phyloP scores from a whole-genome alignment of 2,113 vertebrate species.

The Otus sunia region DNA sequence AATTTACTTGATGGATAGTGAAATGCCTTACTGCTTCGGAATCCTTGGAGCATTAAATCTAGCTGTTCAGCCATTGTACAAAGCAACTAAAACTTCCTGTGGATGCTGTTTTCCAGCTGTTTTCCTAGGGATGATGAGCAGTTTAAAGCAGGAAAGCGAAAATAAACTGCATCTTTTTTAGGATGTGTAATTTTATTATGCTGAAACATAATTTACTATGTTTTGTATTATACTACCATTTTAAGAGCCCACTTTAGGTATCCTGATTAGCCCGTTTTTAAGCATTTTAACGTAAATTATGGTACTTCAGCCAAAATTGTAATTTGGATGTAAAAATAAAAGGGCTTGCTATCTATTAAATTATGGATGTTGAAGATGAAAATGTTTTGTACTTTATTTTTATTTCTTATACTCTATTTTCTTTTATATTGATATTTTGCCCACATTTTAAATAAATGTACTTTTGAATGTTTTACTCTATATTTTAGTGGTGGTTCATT shows the following conservation, averaged over 20 bases:
- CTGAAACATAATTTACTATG: slow-evolving; percentile 83
- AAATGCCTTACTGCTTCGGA: slow-evolving; percentile 37
- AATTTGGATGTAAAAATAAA: slow-evolving; percentile 74
- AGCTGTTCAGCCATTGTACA: slow-evolving; percentile 27
- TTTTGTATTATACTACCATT: slow-evolving; percentile 77
- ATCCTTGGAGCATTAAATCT: not conserved
- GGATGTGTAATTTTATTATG: slow-evolving; percentile 80
- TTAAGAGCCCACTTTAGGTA: slow-evolving; percentile 72
- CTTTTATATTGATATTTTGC: slow-evolving; percentile 80
- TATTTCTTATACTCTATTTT: slow-evolving; percentile 80
- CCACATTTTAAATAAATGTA: slow-evolving; percentile 81
- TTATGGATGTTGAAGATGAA: slow-evolving; percentile 77
- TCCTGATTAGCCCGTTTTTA: slow-evolving; percentile 65
- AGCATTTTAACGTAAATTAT: slow-evolving; percentile 70
- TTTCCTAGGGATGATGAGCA: slow-evolving; percentile 50
- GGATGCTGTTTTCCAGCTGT: slow-evolving; percentile 66
- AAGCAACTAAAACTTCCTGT: slow-evolving; percentile 43
- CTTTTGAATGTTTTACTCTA: slow-evolving; percentile 77
- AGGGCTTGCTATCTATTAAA: slow-evolving; percentile 78
- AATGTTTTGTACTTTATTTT: slow-evolving; percentile 85
- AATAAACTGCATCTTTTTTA: slow-evolving; percentile 79
- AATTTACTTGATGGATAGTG: slow-evolving; percentile 86
- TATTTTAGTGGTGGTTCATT: slow-evolving; percentile 60
- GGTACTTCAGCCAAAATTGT: slow-evolving; percentile 65
- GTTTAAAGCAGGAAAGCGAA: slow-evolving; percentile 70